Percentiles rank a stretch among this genome's conserved stretches.
These are phyloP conservation scores for Phycodurus eques DNA, from an alignment of 2,113 vertebrate species.

Conservation along the genomic window DNA sequence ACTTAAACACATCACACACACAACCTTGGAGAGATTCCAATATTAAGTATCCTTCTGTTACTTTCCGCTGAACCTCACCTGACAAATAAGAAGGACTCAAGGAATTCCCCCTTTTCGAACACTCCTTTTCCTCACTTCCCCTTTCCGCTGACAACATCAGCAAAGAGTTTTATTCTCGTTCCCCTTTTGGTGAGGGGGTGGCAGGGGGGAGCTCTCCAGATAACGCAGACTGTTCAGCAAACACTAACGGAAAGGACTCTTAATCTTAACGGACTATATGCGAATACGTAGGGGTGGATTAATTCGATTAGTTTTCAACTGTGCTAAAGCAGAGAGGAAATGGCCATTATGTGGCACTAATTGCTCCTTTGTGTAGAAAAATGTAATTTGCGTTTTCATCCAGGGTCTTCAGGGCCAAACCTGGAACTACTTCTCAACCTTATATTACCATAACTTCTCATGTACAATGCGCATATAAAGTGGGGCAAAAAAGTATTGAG, in stretches of 20 bases:
- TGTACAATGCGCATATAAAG: no score
- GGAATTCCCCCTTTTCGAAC: constrained; percentile 8
- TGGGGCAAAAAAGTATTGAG: no score
- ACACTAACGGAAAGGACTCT: constrained; percentile 1
- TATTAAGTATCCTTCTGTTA: constrained; percentile 55
- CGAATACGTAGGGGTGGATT: constrained; percentile 60
- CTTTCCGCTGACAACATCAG: constrained; percentile 6
- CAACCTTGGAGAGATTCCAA: constrained; percentile 36
- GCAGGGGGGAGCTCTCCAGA: constrained; percentile 24
- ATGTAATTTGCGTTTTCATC: constrained; percentile 54
- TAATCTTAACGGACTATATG: constrained; percentile 18
- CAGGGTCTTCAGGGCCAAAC: constrained; percentile 46
- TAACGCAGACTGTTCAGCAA: constrained; percentile 1
- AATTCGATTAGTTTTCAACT: constrained; percentile 67
- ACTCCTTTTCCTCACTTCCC: constrained; percentile 1
- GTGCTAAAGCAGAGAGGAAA: constrained; percentile 35
- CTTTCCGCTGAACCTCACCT: constrained; percentile 45
- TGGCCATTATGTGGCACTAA: constrained; percentile 65
- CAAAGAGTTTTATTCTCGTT: constrained; percentile 4
- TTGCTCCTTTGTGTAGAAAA: constrained; percentile 60
- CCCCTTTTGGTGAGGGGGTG: background rate
- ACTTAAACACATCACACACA: constrained; percentile 35
- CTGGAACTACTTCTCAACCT: background rate
- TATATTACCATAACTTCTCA: background rate
- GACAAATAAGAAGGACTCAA: constrained; percentile 22